phyloP scores from a whole-genome alignment of 2,888 invertebrate species.

The Stenodema calcarata region DNA sequence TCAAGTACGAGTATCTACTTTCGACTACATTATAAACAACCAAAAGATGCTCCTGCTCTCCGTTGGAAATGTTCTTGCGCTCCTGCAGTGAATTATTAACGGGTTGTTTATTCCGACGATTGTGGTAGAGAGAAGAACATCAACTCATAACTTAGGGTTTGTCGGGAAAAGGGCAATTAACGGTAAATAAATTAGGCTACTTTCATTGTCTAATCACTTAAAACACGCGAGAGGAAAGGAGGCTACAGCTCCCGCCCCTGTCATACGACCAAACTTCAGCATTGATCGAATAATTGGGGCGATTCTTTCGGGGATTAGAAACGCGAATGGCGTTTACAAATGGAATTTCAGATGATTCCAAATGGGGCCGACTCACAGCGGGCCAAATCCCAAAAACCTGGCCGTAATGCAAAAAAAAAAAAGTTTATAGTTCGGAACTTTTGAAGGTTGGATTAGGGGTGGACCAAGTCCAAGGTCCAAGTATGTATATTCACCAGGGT shows the following conservation, averaged over 20 bases:
- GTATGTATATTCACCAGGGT: too few species aligned
- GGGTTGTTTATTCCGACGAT: neutral
- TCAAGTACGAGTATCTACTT: too few species aligned
- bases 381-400: too few species aligned
- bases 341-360: neutral
- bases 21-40: too few species aligned
- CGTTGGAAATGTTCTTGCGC: too few species aligned
- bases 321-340: neutral
- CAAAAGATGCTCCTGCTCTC: too few species aligned
- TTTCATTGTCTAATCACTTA: constrained; percentile 20
- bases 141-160: constrained; percentile 21
- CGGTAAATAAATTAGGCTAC: constrained; percentile 22
- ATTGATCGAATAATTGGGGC: constrained; percentile 11
- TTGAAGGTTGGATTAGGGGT: too few species aligned
- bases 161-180: constrained; percentile 14
- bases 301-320: neutral
- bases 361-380: too few species aligned
- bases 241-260: neutral
- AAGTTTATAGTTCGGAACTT: too few species aligned
- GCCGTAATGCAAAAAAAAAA: too few species aligned
- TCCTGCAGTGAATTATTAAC: neutral
- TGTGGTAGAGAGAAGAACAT: neutral
- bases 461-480: too few species aligned
- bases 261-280: constrained; percentile 4
- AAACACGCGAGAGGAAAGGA: neutral